Evolutionary conservation across 2,113 vertebrate species (phyloP).

Genomic region (Laticauda colubrina): DNA sequence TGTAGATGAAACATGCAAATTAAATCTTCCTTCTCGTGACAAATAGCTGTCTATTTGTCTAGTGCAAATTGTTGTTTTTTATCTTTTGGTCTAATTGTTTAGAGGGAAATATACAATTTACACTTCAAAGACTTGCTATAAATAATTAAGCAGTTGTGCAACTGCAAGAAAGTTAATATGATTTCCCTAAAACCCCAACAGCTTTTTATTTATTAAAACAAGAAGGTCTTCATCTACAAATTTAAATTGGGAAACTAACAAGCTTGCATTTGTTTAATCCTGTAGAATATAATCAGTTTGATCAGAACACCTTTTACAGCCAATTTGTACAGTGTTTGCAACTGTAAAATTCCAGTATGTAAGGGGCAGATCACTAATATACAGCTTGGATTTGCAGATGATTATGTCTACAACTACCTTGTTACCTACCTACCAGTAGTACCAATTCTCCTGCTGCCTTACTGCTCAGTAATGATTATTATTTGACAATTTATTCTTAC

Average conservation of each 20-base stretch:
- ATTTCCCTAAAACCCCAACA: conserved; percentile 41
- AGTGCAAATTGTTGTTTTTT: conserved; percentile 65
- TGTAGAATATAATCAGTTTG: not conserved
- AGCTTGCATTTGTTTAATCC: not conserved
- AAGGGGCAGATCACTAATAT: not conserved
- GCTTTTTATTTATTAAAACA: conserved; percentile 23
- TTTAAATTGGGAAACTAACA: conserved; percentile 24
- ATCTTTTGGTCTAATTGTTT: conserved; percentile 57
- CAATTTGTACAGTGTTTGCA: not conserved
- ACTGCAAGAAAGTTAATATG: conserved; percentile 52
- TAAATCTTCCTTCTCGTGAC: conserved; percentile 58
- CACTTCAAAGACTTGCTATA: conserved; percentile 61
- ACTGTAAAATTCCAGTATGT: not conserved
- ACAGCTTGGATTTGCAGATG: not conserved
- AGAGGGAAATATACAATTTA: conserved; percentile 64
- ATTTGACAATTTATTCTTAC: not conserved
- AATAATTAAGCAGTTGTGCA: conserved; percentile 28
- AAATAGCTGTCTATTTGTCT: conserved; percentile 31
- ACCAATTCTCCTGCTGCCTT: not conserved
- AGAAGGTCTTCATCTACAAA: conserved; percentile 25
- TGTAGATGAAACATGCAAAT: conserved; percentile 58
- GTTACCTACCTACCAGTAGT: no score
- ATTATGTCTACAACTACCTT: not conserved
- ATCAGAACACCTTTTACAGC: not conserved
- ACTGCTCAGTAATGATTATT: not conserved